These are phyloP conservation scores for Zaprionus bogoriensis DNA, from an alignment of 2,888 invertebrate species.

Conservation along the genomic window DNA sequence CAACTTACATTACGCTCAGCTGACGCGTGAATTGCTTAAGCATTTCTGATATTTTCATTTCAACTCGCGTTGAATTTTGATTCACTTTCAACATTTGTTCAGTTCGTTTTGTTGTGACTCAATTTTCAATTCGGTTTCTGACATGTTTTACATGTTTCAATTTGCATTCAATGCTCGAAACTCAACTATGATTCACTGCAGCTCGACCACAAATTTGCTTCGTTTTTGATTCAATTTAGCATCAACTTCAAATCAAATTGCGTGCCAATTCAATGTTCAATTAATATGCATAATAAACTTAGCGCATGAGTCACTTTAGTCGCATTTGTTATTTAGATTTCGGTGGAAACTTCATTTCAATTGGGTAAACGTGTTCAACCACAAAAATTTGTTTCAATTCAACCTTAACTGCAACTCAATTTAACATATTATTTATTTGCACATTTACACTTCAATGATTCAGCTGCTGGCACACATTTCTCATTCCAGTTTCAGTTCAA, in stretches of 20 bases:
- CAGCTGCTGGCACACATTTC: no score
- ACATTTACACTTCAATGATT: no score
- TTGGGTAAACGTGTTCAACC: no score
- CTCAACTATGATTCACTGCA: neutral
- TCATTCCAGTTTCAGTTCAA: conserved; percentile 8
- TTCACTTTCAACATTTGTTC: no score
- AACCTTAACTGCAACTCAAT: no score
- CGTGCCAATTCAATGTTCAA: neutral
- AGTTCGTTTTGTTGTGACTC: no score
- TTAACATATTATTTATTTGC: no score
- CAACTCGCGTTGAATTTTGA: neutral
- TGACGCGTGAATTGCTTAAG: conserved; percentile 2
- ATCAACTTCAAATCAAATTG: neutral
- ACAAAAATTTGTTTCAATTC: no score
- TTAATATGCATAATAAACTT: neutral
- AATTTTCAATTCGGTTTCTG: neutral
- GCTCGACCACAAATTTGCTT: neutral
- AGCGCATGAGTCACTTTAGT: conserved; percentile 6
- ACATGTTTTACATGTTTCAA: neutral
- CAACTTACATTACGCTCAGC: neutral
- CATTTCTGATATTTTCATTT: no score
- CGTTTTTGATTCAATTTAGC: neutral
- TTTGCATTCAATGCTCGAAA: neutral
- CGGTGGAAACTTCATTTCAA: neutral
- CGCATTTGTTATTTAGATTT: conserved; percentile 9